Percentiles rank a stretch among this genome's conserved stretches.
phyloP scores from a whole-genome alignment of 1,140 invertebrate species.

The Papilio polytes region DNA sequence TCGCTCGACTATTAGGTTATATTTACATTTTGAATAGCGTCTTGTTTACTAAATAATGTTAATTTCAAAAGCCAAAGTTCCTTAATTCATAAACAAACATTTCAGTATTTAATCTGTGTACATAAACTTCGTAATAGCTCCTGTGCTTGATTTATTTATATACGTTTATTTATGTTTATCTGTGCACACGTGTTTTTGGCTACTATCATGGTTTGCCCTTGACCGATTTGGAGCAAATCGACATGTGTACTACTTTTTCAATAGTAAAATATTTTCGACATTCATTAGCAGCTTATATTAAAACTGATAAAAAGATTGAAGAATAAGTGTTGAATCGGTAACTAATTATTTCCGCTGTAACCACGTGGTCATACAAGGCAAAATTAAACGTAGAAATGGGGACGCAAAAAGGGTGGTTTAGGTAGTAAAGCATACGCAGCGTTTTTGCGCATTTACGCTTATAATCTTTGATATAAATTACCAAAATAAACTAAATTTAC shows the following conservation, averaged over 20 bases:
- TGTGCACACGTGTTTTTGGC: conserved; percentile 36
- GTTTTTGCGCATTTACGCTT: conserved; percentile 2
- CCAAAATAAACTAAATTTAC: not conserved
- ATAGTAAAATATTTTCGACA: not conserved
- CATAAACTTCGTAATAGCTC: not conserved
- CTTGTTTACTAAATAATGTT: conserved; percentile 12
- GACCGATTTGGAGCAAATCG: conserved; percentile 36
- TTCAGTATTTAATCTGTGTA: conserved; percentile 21
- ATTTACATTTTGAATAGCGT: not conserved
- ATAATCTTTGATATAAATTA: not conserved
- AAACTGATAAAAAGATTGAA: not conserved
- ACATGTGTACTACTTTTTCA: not conserved
- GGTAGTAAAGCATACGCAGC: not conserved
- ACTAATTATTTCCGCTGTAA: not conserved
- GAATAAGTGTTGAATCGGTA: not conserved
- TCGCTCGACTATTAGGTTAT: not conserved
- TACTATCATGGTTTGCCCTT: conserved; percentile 28
- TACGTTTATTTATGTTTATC: conserved; percentile 35
- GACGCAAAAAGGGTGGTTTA: not conserved
- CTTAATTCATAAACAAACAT: conserved; percentile 17
- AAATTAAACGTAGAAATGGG: not conserved
- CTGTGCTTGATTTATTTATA: conserved; percentile 30
- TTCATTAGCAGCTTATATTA: conserved; percentile 2
- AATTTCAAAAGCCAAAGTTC: not conserved
- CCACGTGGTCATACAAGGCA: not conserved